Evolutionary conservation across 1,140 invertebrate species (phyloP).

Genomic region (Camponotus floridanus): DNA sequence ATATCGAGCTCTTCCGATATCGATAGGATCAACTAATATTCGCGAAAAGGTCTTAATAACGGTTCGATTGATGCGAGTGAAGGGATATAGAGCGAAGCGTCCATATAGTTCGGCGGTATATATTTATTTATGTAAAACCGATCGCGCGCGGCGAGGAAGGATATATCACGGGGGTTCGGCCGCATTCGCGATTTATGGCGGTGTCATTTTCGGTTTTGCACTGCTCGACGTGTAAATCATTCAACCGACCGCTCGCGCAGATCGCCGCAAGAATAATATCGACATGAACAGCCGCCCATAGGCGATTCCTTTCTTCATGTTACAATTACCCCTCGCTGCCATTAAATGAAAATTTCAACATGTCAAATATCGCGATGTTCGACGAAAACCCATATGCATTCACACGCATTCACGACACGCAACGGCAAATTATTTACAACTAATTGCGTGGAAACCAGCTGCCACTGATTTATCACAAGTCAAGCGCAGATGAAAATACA

Average conservation of each 20-base stretch:
- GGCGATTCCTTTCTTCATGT: conserved; percentile 39
- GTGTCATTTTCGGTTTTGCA: conserved; percentile 71
- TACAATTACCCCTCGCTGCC: conserved; percentile 37
- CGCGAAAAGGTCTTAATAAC: conserved; percentile 46
- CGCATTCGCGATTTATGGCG: conserved; percentile 72
- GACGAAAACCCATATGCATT: conserved; percentile 7
- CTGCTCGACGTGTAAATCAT: conserved; percentile 65
- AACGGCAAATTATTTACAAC: conserved; percentile 45
- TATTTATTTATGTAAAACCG: conserved; percentile 79
- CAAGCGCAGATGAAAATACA: conserved; percentile 48
- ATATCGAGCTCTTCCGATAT: neutral
- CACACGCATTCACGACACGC: neutral
- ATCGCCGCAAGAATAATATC: conserved; percentile 66
- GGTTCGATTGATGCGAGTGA: conserved; percentile 26
- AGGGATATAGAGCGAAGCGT: conserved; percentile 21
- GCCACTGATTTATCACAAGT: conserved; percentile 55
- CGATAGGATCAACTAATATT: conserved; percentile 9
- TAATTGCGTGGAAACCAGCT: conserved; percentile 61
- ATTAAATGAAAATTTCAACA: conserved; percentile 49
- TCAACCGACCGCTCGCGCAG: conserved; percentile 45
- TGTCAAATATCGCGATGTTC: conserved; percentile 46
- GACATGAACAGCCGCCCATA: conserved; percentile 11
- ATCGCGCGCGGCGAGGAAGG: conserved; percentile 47
- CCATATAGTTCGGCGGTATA: conserved; percentile 63
- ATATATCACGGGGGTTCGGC: conserved; percentile 64